A percentile compares a stretch with the other conserved stretches of the same genome.
Conservation (phyloP, 2,113 vertebrate genomes). For the Psettodes erumei region DNA sequence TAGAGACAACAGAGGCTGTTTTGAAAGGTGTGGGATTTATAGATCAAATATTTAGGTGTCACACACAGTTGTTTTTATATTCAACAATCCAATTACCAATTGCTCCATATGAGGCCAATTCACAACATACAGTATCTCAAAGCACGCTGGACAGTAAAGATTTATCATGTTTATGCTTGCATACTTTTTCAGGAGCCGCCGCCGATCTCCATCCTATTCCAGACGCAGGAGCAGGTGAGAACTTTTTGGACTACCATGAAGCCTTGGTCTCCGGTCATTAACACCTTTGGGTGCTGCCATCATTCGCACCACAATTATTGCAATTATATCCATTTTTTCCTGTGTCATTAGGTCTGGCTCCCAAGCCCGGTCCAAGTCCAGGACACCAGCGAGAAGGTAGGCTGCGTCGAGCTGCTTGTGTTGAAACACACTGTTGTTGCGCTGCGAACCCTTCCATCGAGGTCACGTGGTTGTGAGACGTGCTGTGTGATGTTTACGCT, state of each 20-base stretch:
- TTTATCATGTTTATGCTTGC: background rate
- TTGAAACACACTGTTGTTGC: background rate
- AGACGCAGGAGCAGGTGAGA: conserved; percentile 83
- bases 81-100: too few species aligned
- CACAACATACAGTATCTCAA: too few species aligned
- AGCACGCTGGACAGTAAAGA: too few species aligned
- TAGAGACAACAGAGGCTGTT: too few species aligned
- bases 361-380: conserved; percentile 80
- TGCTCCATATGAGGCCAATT: too few species aligned
- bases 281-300: background rate
- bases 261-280: background rate
- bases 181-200: conserved; percentile 62
- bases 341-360: conserved; percentile 79
- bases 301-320: background rate
- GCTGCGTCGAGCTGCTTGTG: background rate
- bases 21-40: too few species aligned
- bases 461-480: background rate
- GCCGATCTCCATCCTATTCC: conserved; percentile 83
- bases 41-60: background rate
- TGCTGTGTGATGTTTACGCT: too few species aligned
- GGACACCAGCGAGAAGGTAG: conserved; percentile 81
- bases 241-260: too few species aligned
- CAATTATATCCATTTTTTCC: background rate
- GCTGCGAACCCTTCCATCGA: background rate
- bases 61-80: background rate